Conservation (phyloP, 2,113 vertebrate genomes). For the Acrocephalus arundinaceus region DNA sequence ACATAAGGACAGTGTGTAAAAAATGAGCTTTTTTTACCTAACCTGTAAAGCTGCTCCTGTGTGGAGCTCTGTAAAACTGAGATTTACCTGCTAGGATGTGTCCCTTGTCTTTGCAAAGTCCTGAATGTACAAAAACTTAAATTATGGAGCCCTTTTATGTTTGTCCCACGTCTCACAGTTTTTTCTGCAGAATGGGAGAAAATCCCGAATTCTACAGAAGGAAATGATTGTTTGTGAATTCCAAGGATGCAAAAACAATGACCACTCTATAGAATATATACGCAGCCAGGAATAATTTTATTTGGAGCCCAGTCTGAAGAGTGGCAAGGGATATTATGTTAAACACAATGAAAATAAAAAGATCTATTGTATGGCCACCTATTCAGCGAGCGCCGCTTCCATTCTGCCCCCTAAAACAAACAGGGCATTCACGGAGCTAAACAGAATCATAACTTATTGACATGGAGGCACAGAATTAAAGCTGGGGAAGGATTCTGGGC, state of each 20-base stretch:
- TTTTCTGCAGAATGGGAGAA: neutral
- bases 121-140: neutral
- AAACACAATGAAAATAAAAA: slow-evolving; percentile 38
- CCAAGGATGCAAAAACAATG: neutral
- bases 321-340: neutral
- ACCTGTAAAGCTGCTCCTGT: neutral
- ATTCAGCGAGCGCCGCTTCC: neutral
- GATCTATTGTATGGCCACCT: neutral
- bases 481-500: neutral
- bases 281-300: neutral
- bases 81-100: neutral
- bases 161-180: neutral
- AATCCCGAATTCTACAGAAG: neutral
- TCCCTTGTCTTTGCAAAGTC: neutral
- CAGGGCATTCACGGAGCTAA: slow-evolving; percentile 6
- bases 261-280: neutral
- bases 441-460: slow-evolving; percentile 5
- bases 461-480: neutral
- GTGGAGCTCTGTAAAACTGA: neutral
- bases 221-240: neutral
- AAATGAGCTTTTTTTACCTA: neutral
- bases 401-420: slow-evolving; percentile 25
- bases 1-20: neutral
- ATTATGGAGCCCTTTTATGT: neutral
- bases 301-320: neutral